Base-by-base conservation (phyloP, 2,113 vertebrate species). In the Alligator sinensis region DNA sequence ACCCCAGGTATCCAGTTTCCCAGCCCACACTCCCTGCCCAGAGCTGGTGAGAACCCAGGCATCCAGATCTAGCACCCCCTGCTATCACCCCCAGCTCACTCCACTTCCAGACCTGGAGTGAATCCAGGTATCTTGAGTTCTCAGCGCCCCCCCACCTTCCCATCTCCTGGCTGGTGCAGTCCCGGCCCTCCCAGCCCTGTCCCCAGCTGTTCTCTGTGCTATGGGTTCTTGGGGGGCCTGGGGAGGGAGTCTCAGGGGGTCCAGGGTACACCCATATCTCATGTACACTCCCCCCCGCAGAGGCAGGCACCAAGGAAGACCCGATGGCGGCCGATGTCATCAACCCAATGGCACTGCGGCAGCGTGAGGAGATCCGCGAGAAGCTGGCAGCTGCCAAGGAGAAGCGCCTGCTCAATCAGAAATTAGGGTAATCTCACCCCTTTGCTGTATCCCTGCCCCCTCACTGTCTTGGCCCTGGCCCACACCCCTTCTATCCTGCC, bases 381-480 rank as follows among this genome's bases (percentile, higher is more conserved):
- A 99, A 99, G 91, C 97, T 99, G 16, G 99, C 99, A 0, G 99
- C 99, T 2, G 95, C 99, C 91, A 99, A 99, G 94, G 99, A 99
- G 88, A 99, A 99, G 86, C 98, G 99, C 12, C 97, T 98, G 15
- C 98, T 98, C 21, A 99, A 99, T 94, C 96, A 99, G 93, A 99
- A 99, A 88, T 87, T 99, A 57, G 99, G 99, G 98, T 98, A 95
- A 94, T 4, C 1, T 16, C 38, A 24, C 19, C 68, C 9, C 13
- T 30, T 30, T 21, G 21, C 21, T 82, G 22, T 74, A 34, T 74
- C 12, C 6, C 3, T 11, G 6, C 18, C 30, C 30, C 18, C 21
- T 72, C 24, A 24, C 34, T 74, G 12, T 47, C 4, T 30, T 18
- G 22, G 17, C 2, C 5, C 5, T 10, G 9, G 24, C 10, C 10